Conservation (phyloP, 2,797 vertebrate genomes). For the Phrynocephalus forsythii region DNA sequence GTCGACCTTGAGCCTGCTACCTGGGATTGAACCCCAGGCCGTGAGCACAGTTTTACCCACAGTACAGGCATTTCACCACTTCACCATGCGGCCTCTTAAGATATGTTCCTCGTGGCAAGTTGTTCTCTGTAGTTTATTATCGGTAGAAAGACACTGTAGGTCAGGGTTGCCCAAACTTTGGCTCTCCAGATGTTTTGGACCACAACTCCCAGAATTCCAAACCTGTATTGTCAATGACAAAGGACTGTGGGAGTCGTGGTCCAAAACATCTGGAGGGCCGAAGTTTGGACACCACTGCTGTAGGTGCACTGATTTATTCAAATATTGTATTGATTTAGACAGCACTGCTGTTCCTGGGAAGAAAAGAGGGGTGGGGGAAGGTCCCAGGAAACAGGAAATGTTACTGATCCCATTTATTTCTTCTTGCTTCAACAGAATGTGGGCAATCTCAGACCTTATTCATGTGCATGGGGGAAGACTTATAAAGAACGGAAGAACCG, state of each 20-base stretch:
- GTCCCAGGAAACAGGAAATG: neutral
- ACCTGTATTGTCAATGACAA: too few relatives aligned
- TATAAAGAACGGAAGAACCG: neutral
- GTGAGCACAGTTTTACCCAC: too few relatives aligned
- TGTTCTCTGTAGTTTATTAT: too few relatives aligned
- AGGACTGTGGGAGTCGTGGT: neutral
- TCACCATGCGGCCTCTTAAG: too few relatives aligned
- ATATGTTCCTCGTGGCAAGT: neutral
- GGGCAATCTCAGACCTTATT: neutral
- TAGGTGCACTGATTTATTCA: neutral
- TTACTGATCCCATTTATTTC: constrained; percentile 18
- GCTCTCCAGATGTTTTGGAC: too few relatives aligned
- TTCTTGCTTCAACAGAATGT: neutral
- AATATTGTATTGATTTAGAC: constrained; percentile 1
- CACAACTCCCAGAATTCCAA: too few relatives aligned
- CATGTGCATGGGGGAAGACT: neutral
- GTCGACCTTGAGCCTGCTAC: too few relatives aligned
- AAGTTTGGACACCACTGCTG: neutral
- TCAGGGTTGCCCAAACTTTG: too few relatives aligned
- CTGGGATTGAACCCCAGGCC: too few relatives aligned
- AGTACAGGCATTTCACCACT: too few relatives aligned
- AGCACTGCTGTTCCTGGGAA: neutral
- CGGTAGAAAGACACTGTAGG: too few relatives aligned
- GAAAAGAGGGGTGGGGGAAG: neutral
- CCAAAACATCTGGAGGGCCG: neutral